A percentile compares a stretch with the other conserved stretches of the same genome.
Evolutionary conservation across 1,140 invertebrate genomes (phyloP).

Genomic region (Teleopsis dalmanni): DNA sequence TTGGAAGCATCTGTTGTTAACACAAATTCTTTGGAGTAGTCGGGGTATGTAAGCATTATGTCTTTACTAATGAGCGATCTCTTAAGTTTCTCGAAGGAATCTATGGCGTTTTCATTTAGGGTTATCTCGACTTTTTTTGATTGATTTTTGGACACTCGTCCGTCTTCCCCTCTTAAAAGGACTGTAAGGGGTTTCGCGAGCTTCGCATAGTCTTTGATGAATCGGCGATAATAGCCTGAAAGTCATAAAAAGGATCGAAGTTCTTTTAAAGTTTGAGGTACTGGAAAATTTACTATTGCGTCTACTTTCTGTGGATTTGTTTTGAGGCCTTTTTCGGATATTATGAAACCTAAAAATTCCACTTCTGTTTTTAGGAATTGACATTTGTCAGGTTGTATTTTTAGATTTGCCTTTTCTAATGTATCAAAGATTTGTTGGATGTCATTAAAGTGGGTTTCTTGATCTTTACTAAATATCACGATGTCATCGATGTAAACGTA

Average conservation of each 20-base stretch:
- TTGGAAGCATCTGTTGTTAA: constrained; percentile 28
- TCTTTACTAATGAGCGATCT: constrained; percentile 19
- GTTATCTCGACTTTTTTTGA: constrained; percentile 5
- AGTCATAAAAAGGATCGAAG: constrained; percentile 22
- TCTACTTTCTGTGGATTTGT: constrained; percentile 14
- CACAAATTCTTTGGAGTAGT: constrained; percentile 27
- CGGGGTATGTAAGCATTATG: constrained; percentile 32
- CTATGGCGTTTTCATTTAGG: constrained; percentile 2
- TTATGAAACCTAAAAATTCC: constrained; percentile 15
- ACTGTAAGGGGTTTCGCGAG: constrained; percentile 26
- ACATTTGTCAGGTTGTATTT: constrained; percentile 44
- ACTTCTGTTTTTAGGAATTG: constrained; percentile 35
- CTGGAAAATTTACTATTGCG: constrained; percentile 11
- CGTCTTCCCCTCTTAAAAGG: constrained; percentile 7
- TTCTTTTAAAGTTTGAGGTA: constrained; percentile 5
- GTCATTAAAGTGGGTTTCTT: constrained; percentile 5
- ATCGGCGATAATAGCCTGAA: constrained; percentile 32
- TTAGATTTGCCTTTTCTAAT: constrained; percentile 42
- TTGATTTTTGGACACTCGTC: constrained; percentile 4
- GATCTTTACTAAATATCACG: constrained; percentile 5
- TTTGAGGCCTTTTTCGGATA: constrained; percentile 15
- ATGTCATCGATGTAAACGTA: constrained; percentile 12
- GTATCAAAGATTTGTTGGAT: constrained; percentile 5
- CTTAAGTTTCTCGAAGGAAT: constrained; percentile 10
- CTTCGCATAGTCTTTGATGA: constrained; percentile 35